phyloP scores from a whole-genome alignment of 1,140 invertebrate species.

The Bilobella aurantiaca region DNA sequence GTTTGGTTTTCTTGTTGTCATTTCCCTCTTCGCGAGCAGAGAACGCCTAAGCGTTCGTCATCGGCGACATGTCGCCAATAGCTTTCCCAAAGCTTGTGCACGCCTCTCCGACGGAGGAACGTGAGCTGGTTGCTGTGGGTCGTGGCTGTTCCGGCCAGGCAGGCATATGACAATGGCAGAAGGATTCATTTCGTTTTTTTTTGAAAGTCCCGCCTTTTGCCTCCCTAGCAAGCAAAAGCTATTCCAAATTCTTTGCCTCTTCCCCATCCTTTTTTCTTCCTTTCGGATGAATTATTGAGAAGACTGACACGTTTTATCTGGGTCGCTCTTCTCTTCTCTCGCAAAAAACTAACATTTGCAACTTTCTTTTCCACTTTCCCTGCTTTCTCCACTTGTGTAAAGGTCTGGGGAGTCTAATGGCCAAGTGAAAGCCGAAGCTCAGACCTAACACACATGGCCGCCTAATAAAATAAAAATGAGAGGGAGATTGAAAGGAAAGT shows the following conservation, averaged over 20 bases:
- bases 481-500: constrained; percentile 17
- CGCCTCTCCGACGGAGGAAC: too few species aligned
- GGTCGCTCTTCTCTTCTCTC: constrained; percentile 4
- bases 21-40: too few species aligned
- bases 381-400: too few species aligned
- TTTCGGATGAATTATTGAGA: constrained; percentile 26
- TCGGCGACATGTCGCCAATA: too few species aligned
- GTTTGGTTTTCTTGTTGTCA: background rate
- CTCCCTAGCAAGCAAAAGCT: background rate
- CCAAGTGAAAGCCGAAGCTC: background rate
- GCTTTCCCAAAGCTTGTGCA: too few species aligned
- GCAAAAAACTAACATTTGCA: constrained; percentile 6
- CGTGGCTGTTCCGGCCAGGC: background rate
- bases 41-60: too few species aligned
- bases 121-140: background rate
- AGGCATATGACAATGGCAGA: constrained; percentile 2
- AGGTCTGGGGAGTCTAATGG: background rate
- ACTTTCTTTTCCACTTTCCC: constrained; percentile 4
- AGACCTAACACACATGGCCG: too few species aligned
- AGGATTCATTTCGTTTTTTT: constrained; percentile 1
- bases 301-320: constrained; percentile 22
- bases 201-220: too few species aligned
- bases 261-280: background rate
- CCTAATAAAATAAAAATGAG: constrained; percentile 10
- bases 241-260: constrained; percentile 9